phyloP scores from a whole-genome alignment of 1,140 invertebrate species.

The Aphelenchoides avenae region DNA sequence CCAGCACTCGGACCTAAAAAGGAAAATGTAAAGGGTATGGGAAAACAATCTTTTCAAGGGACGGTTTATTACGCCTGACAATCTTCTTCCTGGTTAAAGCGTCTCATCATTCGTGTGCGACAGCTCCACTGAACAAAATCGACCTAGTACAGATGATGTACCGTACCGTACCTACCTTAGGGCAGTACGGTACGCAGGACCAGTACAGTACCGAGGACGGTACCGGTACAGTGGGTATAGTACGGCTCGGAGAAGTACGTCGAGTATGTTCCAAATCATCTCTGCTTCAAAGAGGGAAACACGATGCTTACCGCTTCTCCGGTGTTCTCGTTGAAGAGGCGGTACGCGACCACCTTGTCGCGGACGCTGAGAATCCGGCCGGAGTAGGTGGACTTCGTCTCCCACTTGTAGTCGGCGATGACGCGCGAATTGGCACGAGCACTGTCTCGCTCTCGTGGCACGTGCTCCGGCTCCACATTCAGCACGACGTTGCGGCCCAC shows the following conservation, averaged over 20 bases:
- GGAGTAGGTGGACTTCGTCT: conserved; percentile 31
- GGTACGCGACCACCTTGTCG: conserved; percentile 31
- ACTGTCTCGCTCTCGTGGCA: conserved; percentile 19
- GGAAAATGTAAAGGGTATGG: not conserved
- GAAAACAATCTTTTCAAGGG: not conserved
- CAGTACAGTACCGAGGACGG: no score
- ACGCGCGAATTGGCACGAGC: conserved; percentile 17
- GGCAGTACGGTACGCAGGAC: no score
- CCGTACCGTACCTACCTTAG: no score
- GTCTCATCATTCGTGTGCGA: no score
- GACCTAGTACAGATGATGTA: no score
- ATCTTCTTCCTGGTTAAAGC: no score
- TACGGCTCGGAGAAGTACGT: no score
- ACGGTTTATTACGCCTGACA: not conserved
- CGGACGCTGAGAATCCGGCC: conserved; percentile 34
- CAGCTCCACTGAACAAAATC: no score
- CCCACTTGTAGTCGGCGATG: conserved; percentile 38
- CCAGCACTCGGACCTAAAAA: conserved; percentile 19
- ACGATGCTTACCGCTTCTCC: conserved; percentile 31
- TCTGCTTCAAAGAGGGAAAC: no score
- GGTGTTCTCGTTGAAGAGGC: conserved; percentile 38
- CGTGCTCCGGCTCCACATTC: conserved; percentile 16
- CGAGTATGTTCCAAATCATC: no score
- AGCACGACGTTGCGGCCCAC: conserved; percentile 23
- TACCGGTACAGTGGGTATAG: no score